Conservation (phyloP, 2,888 invertebrate species). For the Lingula anatina region DNA sequence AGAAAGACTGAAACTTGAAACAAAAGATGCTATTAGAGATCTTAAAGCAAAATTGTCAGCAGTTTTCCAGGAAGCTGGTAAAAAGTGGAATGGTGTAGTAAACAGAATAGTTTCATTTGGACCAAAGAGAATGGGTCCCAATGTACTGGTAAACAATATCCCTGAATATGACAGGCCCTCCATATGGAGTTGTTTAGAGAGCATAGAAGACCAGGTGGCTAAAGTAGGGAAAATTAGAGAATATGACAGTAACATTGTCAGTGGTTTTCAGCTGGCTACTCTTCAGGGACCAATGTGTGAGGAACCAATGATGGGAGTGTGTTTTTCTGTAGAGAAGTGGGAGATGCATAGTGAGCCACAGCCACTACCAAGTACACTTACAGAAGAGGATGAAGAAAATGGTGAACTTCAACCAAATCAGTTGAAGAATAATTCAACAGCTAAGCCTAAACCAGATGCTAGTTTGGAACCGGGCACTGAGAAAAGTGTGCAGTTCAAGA, state of each 20-base stretch:
- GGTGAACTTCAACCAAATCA: not conserved
- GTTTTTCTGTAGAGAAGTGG: conserved; percentile 83
- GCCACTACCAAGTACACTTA: conserved; percentile 1
- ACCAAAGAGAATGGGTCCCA: conserved; percentile 81
- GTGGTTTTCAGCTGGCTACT: conserved; percentile 63
- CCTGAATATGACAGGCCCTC: conserved; percentile 62
- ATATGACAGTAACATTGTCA: conserved; percentile 59
- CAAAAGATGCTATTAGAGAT: conserved; percentile 36
- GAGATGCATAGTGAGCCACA: conserved; percentile 50
- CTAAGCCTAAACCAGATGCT: not conserved
- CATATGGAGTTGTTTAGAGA: conserved; percentile 39
- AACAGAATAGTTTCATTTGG: conserved; percentile 83
- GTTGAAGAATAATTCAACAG: not conserved
- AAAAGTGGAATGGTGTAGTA: conserved; percentile 53
- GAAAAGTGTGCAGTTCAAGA: not conserved
- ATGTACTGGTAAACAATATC: conserved; percentile 79
- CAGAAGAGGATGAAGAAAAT: not conserved
- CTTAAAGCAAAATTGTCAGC: conserved; percentile 59
- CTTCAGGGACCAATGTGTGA: conserved; percentile 91
- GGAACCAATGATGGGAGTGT: conserved; percentile 91
- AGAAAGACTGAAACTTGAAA: conserved; percentile 20
- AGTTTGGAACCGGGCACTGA: not conserved
- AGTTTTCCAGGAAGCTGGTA: conserved; percentile 61
- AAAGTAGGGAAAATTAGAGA: conserved; percentile 16
- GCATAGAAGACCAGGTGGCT: conserved; percentile 2